Percentiles rank a stretch among this genome's conserved stretches.
phyloP scores from a whole-genome alignment of 2,888 invertebrate genomes.

The Rhagonycha lutea region DNA sequence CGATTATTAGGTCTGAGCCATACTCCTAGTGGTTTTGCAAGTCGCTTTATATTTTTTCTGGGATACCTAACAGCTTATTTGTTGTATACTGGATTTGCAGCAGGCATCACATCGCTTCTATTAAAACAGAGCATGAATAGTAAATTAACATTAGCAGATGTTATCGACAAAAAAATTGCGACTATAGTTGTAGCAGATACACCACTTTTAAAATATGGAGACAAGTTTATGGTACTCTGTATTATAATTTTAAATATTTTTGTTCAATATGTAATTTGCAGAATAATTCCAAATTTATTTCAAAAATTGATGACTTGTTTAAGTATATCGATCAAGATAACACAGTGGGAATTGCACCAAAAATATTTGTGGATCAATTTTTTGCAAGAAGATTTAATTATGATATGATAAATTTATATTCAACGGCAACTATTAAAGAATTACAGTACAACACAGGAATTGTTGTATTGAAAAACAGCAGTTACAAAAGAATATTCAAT shows the following conservation, averaged over 20 bases:
- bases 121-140: conserved; percentile 39
- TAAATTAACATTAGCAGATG: conserved; percentile 30
- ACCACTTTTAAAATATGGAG: background rate
- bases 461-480: conserved; percentile 29
- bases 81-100: conserved; percentile 48
- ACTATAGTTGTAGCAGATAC: background rate
- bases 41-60: conserved; percentile 43
- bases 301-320: conserved; percentile 35
- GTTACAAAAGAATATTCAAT: conserved; percentile 35
- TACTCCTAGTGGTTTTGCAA: conserved; percentile 43
- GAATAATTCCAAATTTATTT: conserved; percentile 15
- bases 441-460: conserved; percentile 13
- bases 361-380: conserved; percentile 35
- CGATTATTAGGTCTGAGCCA: conserved; percentile 43
- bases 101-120: conserved; percentile 47
- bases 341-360: conserved; percentile 39
- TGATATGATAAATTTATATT: conserved; percentile 17
- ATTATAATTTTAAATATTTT: background rate
- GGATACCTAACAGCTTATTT: conserved; percentile 47
- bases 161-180: conserved; percentile 30
- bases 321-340: conserved; percentile 34
- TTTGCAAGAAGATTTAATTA: conserved; percentile 30
- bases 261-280: conserved; percentile 3
- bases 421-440: conserved; percentile 30
- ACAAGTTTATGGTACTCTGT: background rate